phyloP scores from a whole-genome alignment of 2,888 invertebrate species.

The Iselma pallidipennis region DNA sequence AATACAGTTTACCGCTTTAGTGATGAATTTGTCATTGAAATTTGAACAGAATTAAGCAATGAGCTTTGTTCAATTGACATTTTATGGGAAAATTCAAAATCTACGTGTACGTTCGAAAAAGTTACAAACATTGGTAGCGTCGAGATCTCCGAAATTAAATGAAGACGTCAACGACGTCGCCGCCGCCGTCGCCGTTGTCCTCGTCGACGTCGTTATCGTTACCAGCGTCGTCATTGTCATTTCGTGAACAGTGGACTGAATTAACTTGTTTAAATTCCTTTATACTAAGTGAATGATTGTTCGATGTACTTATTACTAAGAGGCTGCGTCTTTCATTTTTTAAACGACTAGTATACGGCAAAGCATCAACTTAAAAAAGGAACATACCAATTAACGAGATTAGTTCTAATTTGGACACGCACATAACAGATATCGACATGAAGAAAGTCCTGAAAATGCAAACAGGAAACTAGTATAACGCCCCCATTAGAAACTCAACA shows the following conservation, averaged over 20 bases:
- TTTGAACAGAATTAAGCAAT: conserved; percentile 1
- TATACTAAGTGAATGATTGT: conserved; percentile 50
- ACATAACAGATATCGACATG: neutral
- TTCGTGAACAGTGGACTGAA: conserved; percentile 38
- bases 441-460: neutral
- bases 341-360: conserved; percentile 3
- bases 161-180: too few relatives aligned
- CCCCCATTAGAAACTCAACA: neutral
- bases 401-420: conserved; percentile 2
- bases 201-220: neutral
- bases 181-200: too few relatives aligned
- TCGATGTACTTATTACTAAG: conserved; percentile 27
- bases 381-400: conserved; percentile 19
- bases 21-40: neutral
- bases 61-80: too few relatives aligned
- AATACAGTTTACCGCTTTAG: neutral
- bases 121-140: too few relatives aligned
- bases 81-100: too few relatives aligned
- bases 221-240: conserved; percentile 1
- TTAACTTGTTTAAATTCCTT: conserved; percentile 45
- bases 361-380: conserved; percentile 10
- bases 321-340: conserved; percentile 22
- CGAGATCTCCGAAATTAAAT: too few relatives aligned
- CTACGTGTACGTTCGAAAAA: too few relatives aligned
- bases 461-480: neutral